Percentiles rank a stretch among this genome's conserved stretches.
These are phyloP conservation scores for Apodemia duryi DNA, from an alignment of 2,888 invertebrate species.

Conservation along the genomic window DNA sequence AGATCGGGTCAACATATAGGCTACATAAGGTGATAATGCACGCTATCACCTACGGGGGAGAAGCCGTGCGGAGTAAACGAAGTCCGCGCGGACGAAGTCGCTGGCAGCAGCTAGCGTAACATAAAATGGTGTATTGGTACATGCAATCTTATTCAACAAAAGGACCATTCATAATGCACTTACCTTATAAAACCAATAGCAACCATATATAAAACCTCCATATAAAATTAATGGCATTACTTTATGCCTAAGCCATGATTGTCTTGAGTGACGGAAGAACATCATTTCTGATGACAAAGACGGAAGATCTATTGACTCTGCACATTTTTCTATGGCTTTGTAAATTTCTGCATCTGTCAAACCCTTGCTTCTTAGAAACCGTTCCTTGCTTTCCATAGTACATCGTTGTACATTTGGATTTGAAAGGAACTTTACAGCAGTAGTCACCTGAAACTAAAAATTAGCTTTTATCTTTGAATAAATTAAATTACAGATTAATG, in stretches of 20 bases:
- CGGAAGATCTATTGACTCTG: constrained; percentile 58
- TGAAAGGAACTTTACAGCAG: constrained; percentile 91
- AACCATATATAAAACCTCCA: constrained; percentile 87
- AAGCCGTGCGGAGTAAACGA: too few relatives aligned
- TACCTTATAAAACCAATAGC: constrained; percentile 91
- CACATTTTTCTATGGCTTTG: constrained; percentile 84
- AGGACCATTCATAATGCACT: constrained; percentile 23
- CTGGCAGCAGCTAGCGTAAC: too few relatives aligned
- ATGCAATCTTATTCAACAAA: not conserved
- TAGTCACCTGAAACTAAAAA: constrained; percentile 82
- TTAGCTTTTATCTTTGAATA: constrained; percentile 22
- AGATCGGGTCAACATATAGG: too few relatives aligned
- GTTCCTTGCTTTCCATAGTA: constrained; percentile 87
- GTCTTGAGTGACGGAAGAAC: constrained; percentile 56
- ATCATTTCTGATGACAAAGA: constrained; percentile 62
- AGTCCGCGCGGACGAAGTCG: too few relatives aligned
- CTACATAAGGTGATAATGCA: too few relatives aligned
- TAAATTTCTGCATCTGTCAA: constrained; percentile 86
- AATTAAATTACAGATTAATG: not conserved
- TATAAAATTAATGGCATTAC: constrained; percentile 86
- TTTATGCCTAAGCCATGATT: constrained; percentile 81
- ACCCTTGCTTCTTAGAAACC: constrained; percentile 88
- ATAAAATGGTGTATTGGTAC: too few relatives aligned
- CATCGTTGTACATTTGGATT: constrained; percentile 91
- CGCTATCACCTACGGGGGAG: too few relatives aligned